Evolutionary conservation across 2,797 vertebrate species (phyloP).

Genomic region (Mus minutoides): DNA sequence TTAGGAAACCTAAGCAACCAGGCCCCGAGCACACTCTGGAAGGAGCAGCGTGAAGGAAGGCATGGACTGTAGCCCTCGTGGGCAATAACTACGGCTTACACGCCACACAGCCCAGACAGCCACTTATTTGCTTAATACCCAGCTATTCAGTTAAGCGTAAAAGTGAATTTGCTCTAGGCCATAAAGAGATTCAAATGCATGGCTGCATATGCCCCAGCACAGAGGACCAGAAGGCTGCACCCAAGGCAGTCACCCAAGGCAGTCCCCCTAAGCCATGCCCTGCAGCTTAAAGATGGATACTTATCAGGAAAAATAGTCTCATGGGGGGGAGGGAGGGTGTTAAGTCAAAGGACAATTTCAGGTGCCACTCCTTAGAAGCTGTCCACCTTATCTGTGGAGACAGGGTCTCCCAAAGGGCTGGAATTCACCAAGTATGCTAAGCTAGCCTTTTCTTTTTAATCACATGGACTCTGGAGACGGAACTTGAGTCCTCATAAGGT

Average conservation of each 20-base stretch:
- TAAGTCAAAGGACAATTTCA: background rate
- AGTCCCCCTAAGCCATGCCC: background rate
- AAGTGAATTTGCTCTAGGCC: background rate
- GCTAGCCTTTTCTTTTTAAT: background rate
- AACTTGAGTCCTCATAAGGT: background rate
- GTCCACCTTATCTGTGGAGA: background rate
- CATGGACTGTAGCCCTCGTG: rapidly evolving
- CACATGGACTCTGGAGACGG: background rate
- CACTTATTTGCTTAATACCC: background rate
- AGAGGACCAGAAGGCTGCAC: background rate
- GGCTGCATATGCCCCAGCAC: background rate
- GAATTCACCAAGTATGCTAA: background rate
- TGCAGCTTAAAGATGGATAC: background rate
- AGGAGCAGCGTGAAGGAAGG: background rate
- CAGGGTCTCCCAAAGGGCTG: background rate
- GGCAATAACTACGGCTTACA: background rate
- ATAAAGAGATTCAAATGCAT: background rate
- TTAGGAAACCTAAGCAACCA: background rate
- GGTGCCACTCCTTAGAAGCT: background rate
- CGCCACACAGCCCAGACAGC: background rate
- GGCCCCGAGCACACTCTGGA: background rate
- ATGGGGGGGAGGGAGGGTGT: background rate
- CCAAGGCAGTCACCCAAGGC: background rate
- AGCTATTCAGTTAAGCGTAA: background rate
- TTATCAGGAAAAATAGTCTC: background rate